phyloP scores from a whole-genome alignment of 2,797 vertebrate genomes.

The Tenualosa thibaudeaui region DNA sequence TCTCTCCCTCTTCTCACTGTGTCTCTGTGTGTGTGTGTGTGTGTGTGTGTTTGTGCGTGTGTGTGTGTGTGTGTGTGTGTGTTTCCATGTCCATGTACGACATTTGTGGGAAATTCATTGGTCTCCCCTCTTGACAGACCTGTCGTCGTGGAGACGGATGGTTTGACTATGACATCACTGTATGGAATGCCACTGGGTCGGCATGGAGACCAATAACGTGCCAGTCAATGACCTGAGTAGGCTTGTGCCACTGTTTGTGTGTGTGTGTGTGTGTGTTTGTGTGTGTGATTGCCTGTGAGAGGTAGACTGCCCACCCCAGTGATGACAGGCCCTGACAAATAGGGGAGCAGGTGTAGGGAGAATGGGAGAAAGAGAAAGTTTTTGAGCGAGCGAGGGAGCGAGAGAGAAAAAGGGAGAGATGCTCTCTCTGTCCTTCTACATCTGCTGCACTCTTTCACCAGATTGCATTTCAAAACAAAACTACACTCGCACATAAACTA shows the following conservation, averaged over 20 bases:
- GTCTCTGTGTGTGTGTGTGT: conserved; percentile 22
- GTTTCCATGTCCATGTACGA: not conserved
- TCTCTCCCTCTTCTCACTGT: not conserved
- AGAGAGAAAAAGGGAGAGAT: not conserved
- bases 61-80: conserved; percentile 24
- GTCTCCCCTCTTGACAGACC: conserved; percentile 20
- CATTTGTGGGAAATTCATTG: conserved; percentile 23
- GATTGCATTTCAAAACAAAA: conserved; percentile 49
- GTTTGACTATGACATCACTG: conserved; percentile 44
- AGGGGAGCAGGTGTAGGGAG: conserved; percentile 43
- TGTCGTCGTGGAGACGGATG: conserved; percentile 30
- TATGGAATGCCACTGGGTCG: conserved; percentile 22
- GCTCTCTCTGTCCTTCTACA: conserved; percentile 48
- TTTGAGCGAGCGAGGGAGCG: conserved; percentile 10
- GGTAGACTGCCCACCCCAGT: not conserved
- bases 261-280: not conserved
- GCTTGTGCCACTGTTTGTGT: conserved; percentile 7
- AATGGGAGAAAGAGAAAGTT: conserved; percentile 39
- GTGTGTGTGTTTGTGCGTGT: conserved; percentile 41
- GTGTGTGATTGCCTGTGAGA: not conserved
- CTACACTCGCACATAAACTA: not conserved
- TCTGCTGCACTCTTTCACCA: conserved; percentile 61
- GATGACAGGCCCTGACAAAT: conserved; percentile 49
- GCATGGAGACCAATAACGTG: conserved; percentile 34
- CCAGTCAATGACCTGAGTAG: conserved; percentile 16